phyloP scores from a whole-genome alignment of 2,113 vertebrate species.

The Asarcornis scutulata region DNA sequence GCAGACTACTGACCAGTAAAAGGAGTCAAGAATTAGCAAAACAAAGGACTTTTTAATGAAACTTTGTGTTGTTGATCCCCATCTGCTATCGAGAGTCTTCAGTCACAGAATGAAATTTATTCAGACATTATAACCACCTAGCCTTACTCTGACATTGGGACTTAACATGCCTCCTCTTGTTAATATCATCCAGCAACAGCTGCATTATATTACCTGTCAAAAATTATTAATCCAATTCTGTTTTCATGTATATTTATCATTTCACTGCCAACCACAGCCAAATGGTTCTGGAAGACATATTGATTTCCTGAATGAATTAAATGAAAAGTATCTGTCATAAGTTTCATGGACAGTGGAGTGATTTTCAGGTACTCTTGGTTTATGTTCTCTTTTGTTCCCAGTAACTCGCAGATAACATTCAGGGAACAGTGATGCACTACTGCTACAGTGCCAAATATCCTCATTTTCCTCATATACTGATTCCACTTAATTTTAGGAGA shows the following conservation, averaged over 20 bases:
- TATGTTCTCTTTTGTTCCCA: neutral
- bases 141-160: constrained; percentile 38
- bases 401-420: neutral
- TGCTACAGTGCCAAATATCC: neutral
- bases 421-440: neutral
- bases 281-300: constrained; percentile 70
- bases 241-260: constrained; percentile 76
- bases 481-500: neutral
- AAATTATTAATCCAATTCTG: constrained; percentile 80
- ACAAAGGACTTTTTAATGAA: constrained; percentile 57
- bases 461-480: neutral
- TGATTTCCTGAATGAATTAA: constrained; percentile 76
- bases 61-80: constrained; percentile 40
- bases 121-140: constrained; percentile 54
- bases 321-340: constrained; percentile 62
- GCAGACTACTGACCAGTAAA: constrained; percentile 4
- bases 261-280: constrained; percentile 68
- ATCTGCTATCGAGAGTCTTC: constrained; percentile 42
- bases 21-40: constrained; percentile 56
- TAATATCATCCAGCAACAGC: constrained; percentile 77
- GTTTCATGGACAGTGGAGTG: constrained; percentile 42
- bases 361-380: neutral
- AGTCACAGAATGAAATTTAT: constrained; percentile 53
- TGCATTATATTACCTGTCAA: constrained; percentile 77
- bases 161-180: constrained; percentile 76